Conservation (phyloP, 1,140 invertebrate species). For the Zaprionus ghesquierei region DNA sequence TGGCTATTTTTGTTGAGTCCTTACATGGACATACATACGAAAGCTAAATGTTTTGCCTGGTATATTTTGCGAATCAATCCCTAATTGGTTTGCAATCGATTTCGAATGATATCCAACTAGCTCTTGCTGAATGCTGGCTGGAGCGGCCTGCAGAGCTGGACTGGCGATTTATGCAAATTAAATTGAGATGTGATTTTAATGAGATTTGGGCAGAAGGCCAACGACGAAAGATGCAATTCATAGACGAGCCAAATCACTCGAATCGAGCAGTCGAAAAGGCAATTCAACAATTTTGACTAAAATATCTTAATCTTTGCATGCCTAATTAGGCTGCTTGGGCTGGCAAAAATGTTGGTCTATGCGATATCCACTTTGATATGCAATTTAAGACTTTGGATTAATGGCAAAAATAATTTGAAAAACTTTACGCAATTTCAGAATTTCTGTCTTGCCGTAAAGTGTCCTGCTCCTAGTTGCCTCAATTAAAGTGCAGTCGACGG, state of each 20-base stretch:
- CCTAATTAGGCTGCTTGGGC: not conserved
- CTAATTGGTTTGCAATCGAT: constrained; percentile 71
- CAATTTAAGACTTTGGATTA: not conserved
- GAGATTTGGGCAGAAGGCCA: constrained; percentile 37
- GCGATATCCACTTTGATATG: not conserved
- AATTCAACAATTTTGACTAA: not conserved
- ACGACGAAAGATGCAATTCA: not conserved
- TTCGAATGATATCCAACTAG: constrained; percentile 54
- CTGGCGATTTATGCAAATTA: constrained; percentile 69
- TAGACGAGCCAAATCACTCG: not conserved
- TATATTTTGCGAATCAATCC: constrained; percentile 52
- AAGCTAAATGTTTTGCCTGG: constrained; percentile 24
- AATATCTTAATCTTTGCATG: not conserved
- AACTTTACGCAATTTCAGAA: not conserved
- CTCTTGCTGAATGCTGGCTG: not conserved
- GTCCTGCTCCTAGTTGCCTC: not conserved
- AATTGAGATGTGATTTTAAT: constrained; percentile 75
- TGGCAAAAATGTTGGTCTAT: not conserved
- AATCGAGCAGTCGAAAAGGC: not conserved
- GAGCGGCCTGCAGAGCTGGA: constrained; percentile 21
- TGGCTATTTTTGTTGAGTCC: constrained; percentile 14
- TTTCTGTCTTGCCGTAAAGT: not conserved
- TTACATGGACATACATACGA: constrained; percentile 8
- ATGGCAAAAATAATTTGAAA: not conserved
- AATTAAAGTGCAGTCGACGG: not conserved